Percentiles rank a stretch among this genome's conserved stretches.
Conservation (phyloP, 2,797 vertebrate species). For the Smutsia temminckii region DNA sequence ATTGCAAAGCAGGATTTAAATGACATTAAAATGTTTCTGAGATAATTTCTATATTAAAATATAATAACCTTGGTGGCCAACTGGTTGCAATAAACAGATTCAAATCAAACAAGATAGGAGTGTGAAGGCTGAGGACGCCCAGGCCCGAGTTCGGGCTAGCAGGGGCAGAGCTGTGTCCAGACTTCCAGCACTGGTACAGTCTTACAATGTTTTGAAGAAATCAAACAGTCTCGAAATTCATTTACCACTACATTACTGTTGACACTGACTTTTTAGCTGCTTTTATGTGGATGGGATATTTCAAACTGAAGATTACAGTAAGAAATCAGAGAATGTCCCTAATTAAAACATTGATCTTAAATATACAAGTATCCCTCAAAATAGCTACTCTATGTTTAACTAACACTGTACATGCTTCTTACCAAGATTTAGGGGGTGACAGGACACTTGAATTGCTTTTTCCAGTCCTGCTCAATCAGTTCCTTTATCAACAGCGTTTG, state of each 20-base stretch:
- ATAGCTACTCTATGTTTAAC: not conserved
- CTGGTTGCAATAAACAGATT: not conserved
- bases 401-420: not conserved
- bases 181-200: not conserved
- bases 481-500: not conserved
- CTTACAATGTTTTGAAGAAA: accelerated
- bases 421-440: not conserved
- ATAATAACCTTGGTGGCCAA: not conserved
- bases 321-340: not conserved
- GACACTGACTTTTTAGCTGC: not conserved
- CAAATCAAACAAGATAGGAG: not conserved
- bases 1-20: not conserved
- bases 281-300: not conserved
- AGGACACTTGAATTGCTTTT: not conserved
- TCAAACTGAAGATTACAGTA: not conserved
- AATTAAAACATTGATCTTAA: not conserved
- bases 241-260: not conserved
- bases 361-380: not conserved
- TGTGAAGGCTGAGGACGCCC: not conserved
- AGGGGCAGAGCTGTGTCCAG: not conserved
- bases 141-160: too few species aligned
- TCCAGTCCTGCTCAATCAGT: not conserved
- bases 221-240: not conserved
- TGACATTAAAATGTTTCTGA: not conserved
- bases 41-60: not conserved